Conservation (phyloP, 2,888 invertebrate species). For the Argyra leucocephala region DNA sequence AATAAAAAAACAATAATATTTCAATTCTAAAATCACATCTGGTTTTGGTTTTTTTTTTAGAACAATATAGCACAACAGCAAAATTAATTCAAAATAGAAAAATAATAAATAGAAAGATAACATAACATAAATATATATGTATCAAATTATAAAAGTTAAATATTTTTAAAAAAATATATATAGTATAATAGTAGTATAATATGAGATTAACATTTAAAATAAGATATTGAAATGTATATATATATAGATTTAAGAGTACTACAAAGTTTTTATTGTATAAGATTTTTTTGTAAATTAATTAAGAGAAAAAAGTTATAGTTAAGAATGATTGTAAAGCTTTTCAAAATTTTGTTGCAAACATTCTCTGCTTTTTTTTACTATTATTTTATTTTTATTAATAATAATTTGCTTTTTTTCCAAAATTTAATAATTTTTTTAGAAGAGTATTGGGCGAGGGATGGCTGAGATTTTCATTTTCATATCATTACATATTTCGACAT, state of each 20-base stretch:
- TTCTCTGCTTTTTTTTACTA: no score
- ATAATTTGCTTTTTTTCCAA: neutral
- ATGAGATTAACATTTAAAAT: no score
- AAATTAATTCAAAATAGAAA: neutral
- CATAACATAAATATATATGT: neutral
- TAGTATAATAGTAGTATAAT: no score
- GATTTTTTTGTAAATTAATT: neutral
- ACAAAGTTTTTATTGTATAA: neutral
- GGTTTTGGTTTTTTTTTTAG: no score
- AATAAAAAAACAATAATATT: slow-evolving; percentile 17
- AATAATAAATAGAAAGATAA: neutral
- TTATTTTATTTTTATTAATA: no score
- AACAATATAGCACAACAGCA: slow-evolving; percentile 12
- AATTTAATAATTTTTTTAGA: slow-evolving; percentile 7
- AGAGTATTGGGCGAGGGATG: slow-evolving; percentile 38
- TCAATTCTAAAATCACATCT: slow-evolving; percentile 17
- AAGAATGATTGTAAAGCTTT: neutral
- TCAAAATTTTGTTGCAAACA: slow-evolving; percentile 6
- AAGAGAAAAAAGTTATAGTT: no score
- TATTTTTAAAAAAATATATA: no score
- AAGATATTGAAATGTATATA: no score
- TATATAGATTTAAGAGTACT: no score
- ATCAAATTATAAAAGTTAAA: no score
- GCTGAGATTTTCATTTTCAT: slow-evolving; percentile 28
- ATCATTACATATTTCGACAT: neutral